Base-by-base conservation (phyloP, 2,113 vertebrate genomes). In the Nerophis lumbriciformis region DNA sequence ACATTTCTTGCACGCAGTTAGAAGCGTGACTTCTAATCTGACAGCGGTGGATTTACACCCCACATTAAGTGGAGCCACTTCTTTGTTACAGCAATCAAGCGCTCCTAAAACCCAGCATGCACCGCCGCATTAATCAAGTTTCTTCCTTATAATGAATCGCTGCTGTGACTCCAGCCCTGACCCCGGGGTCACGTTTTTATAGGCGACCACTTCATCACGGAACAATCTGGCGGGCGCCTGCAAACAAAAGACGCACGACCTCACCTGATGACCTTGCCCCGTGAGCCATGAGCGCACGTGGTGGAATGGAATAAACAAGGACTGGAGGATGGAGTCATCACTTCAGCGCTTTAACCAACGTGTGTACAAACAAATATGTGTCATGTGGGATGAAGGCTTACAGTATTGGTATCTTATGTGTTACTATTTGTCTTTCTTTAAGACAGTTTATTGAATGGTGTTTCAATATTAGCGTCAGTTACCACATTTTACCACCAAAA, bases 151-250 rank as follows among this genome's bases (percentile, higher is more conserved):
- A 83, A 90, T 88, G 82, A 88, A 86, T 88, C 79, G 83, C 72
- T 36, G 73, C 68, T 59, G 12, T 54, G 54, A 59, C 78, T 78
- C 48, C 9, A 73, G 77, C 88, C 90, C 84, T 89, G 88, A 91
- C 89, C 88, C 66, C 53, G 1, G 61, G 89, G 86, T 88, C 85
- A 79, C 35, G 48, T 63, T 78, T 82, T 89, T 73, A 87, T 80
- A 61, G 81, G 76, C 59, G 77, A 82, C 76, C 81, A 88, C 90
- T 90, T 88, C 85, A 91, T 91, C 86, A 88, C 65, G 35, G 59
- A 79, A 75, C 88, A 88, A 88, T 90, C 86, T 73, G 80, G 73
- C 39, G 61, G 56, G 62, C 53, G 58, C 54, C 72, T 69, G 68
- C 83, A 81, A 76, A 88, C 81, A 86, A 87, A 89, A 86, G 79